Base-by-base conservation (phyloP, 2,113 vertebrate species). In the Myiopsitta monachus region DNA sequence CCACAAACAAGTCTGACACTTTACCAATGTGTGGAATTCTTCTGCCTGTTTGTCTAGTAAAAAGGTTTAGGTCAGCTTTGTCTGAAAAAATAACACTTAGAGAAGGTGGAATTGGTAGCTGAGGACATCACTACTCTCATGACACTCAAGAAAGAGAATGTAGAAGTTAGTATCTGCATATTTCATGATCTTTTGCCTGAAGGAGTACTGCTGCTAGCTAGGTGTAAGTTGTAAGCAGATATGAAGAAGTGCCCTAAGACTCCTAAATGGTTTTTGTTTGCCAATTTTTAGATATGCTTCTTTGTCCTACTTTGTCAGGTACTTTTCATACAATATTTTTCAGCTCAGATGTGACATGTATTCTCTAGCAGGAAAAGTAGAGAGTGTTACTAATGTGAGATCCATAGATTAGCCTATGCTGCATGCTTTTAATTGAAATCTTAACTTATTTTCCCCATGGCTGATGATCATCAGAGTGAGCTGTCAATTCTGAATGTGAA, bases 351-450 rank as follows among this genome's bases (percentile, higher is more conserved):
- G 0, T 67, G 41, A 43, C 36, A n/a, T 3, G 2, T 44, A 47
- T 57, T 80, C 41, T 84, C 39, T 36, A 80, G 6, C 14, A 82
- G 33, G 30, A 38, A 92, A 92, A 82, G n/a, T 69, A 62, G 3
- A 2, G 22, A 73, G 31, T 9, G 2, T 92, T 90, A 85, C 59
- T 88, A 91, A 88, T 80, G 33, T 46, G 44, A 92, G 68, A 86
- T 80, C 10, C 54, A 51, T 24, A 92, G 82, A 85, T 83, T 81
- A 91, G 72, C 78, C 41, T 75, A 80, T 31, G 43, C 22, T 54
- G 16, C 38, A 39, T 55, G n/a, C 38, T 90, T 96, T 70, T 93
- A 92, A 95, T 90, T 93, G 85, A 93, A 95, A 95, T 36, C n/a
- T 94, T 91, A 82, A 91, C 36, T 95, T 88, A 83, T 90, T 95